Evolutionary conservation across 2,797 vertebrate genomes (phyloP).

Genomic region (Discoglossus pictus): DNA sequence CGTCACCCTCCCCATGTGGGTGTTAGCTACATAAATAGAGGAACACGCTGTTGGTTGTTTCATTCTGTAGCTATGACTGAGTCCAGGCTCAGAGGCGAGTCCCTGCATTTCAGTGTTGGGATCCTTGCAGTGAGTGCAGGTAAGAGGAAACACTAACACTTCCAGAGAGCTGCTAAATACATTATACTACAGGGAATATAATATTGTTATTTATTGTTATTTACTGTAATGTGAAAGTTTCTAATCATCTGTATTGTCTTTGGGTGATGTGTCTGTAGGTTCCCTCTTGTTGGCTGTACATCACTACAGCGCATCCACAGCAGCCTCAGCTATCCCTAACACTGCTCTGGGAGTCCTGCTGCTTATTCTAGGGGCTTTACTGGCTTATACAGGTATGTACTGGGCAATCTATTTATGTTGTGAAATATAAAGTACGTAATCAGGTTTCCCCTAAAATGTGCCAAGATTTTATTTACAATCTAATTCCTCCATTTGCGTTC

Average conservation of each 20-base stretch:
- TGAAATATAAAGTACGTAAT: no score
- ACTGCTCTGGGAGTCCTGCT: constrained; percentile 79
- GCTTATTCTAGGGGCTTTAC: constrained; percentile 67
- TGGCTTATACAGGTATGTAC: constrained; percentile 82
- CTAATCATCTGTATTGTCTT: no score
- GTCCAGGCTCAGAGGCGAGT: not conserved
- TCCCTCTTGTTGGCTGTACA: constrained; percentile 78
- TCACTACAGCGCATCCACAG: constrained; percentile 67
- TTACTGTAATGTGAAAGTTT: no score
- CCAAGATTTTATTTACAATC: no score
- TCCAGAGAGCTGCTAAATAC: no score
- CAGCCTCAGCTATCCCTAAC: constrained; percentile 65
- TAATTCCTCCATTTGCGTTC: no score
- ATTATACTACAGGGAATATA: no score
- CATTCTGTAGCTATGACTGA: constrained; percentile 10
- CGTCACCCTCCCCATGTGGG: not conserved
- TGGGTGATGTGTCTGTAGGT: constrained; percentile 66
- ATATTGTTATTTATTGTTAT: no score
- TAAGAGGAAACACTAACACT: not conserved
- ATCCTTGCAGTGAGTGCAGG: constrained; percentile 24
- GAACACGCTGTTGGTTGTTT: no score
- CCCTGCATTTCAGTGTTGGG: constrained; percentile 14
- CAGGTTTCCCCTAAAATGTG: no score
- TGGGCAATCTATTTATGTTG: no score
- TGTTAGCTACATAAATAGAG: constrained; percentile 1